These are phyloP conservation scores for Belonocnema kinseyi DNA, from an alignment of 1,140 invertebrate species.

Conservation along the genomic window DNA sequence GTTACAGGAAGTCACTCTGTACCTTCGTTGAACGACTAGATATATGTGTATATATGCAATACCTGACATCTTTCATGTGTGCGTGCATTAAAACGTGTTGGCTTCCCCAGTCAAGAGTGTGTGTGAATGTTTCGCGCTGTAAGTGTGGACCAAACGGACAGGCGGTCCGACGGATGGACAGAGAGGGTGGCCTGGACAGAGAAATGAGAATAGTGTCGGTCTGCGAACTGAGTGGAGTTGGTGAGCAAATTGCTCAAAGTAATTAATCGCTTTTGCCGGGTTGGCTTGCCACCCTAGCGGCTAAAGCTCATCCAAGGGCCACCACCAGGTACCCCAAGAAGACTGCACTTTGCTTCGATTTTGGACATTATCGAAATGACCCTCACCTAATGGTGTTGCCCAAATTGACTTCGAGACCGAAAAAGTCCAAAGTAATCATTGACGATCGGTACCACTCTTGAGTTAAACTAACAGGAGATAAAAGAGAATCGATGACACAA, in stretches of 20 bases:
- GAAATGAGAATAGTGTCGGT: slow-evolving; percentile 74
- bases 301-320: slow-evolving; percentile 19
- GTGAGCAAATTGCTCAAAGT: slow-evolving; percentile 75
- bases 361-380: slow-evolving; percentile 29
- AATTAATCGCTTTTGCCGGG: slow-evolving; percentile 74
- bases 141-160: slow-evolving; percentile 24
- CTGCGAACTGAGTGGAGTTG: slow-evolving; percentile 72
- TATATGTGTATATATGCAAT: neutral
- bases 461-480: neutral
- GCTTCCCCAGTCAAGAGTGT: neutral
- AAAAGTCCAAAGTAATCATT: neutral
- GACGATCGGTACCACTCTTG: neutral
- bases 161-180: slow-evolving; percentile 26
- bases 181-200: slow-evolving; percentile 52
- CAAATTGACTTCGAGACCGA: neutral
- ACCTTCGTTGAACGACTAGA: slow-evolving; percentile 14
- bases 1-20: slow-evolving; percentile 30
- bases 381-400: slow-evolving; percentile 24
- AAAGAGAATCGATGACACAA: too few species aligned
- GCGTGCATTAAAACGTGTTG: slow-evolving; percentile 22
- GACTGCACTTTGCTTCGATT: slow-evolving; percentile 28
- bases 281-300: slow-evolving; percentile 29
- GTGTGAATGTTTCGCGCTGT: neutral
- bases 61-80: neutral
- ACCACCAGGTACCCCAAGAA: slow-evolving; percentile 5